Base-by-base conservation (phyloP, 1,140 invertebrate species). In the Aphaenogaster ashmeadi region DNA sequence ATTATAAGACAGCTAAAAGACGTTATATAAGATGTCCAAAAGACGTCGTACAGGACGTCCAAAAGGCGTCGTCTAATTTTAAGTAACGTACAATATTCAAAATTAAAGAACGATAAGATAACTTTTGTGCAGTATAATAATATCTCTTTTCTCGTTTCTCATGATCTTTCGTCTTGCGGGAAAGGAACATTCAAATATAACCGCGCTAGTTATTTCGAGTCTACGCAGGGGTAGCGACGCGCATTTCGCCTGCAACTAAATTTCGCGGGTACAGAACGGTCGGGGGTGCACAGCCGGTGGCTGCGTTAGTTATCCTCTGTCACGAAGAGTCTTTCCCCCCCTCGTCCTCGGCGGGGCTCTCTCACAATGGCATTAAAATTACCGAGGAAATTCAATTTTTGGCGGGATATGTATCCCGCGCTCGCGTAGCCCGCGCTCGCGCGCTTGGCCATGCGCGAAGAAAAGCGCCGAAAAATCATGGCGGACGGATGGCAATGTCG, bases 361-460 rank as follows among this genome's bases (percentile, higher is more conserved):
- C 72, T 92, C 91, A 91, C 92, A 95, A 95, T 94, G 92, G 91
- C 92, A 95, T 94, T 94, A 95, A 94, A 94, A 95, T 95, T 95
- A 95, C 90, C 91, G 80, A 89, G 92, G 92, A 94, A 95, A 95
- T 94, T 95, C 90, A 94, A 94, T 95, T 95, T 92, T 91, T 92
- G 89, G 93, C 87, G 94, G 93, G 93, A 94, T 93, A 93, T 92
- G 91, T 94, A 91, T 93, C 64, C 36, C 90, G 90, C 72, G 90
- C 88, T 91, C 89, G 92, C 89, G 90, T 89, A 88, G 66, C 54
- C 87, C 74, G 78, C 84, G 87, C 80, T 89, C 72, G 83, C 77
- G 62, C 85, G 79, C 84, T 86, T 67, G 71, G 79, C 47, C 74
- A 27, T 56, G 67, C 50, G 62, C 67, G 60, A 62, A 81, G 66